Evolutionary conservation across 2,888 invertebrate species (phyloP).

Genomic region (Adelognathus sp.): DNA sequence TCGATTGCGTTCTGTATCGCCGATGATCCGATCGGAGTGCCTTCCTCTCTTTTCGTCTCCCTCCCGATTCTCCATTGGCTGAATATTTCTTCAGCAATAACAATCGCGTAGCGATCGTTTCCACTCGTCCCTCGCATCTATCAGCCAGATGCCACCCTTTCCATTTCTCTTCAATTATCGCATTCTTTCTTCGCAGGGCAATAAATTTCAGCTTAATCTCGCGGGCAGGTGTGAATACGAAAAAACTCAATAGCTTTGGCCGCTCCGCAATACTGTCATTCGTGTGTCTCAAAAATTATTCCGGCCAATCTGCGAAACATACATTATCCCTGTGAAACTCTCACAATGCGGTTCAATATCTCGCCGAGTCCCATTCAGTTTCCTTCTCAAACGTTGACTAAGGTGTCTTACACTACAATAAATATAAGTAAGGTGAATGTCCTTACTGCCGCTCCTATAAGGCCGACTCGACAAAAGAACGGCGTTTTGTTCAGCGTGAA

Average conservation of each 20-base stretch:
- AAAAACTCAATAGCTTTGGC: conserved; percentile 23
- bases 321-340: conserved; percentile 12
- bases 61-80: neutral
- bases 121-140: neutral
- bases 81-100: conserved; percentile 20
- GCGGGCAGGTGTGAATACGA: conserved; percentile 4
- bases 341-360: too few species aligned
- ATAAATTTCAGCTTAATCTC: neutral
- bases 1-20: conserved; percentile 1
- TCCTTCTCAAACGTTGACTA: too few species aligned
- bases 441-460: too few species aligned
- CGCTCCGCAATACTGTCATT: conserved; percentile 9
- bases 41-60: neutral
- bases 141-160: neutral
- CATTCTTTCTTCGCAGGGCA: neutral
- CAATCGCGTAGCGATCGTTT: conserved; percentile 19
- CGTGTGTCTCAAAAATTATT: conserved; percentile 8
- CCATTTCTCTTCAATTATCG: neutral
- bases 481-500: too few species aligned
- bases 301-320: neutral
- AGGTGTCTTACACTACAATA: too few species aligned
- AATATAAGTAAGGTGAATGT: too few species aligned
- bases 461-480: too few species aligned
- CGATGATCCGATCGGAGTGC: conserved; percentile 1
- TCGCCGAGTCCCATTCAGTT: too few species aligned